Evolutionary conservation across 2,113 vertebrate species (phyloP), one percentile per base, ranked within the genome.

Genomic region (Fulmarus glacialis): DNA sequence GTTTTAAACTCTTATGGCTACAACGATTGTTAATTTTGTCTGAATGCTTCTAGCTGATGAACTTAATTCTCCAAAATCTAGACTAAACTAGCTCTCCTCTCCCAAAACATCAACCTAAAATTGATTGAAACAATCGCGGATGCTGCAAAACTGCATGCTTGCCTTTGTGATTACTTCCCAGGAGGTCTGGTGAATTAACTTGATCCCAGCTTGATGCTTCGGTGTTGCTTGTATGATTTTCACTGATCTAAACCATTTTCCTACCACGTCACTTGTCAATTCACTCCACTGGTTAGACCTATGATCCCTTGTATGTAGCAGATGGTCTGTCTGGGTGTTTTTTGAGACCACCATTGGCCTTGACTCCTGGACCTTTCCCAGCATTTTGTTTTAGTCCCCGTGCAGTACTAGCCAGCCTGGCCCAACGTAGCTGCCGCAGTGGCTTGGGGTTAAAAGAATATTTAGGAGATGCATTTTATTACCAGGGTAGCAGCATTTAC

Each of bases 401-500:
- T 66, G 53, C 38, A 56, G 66, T 47, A 48, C 20, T 20, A 64
- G 58, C 36, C 62, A 89, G 66, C 32, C 53, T 59, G 47, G 58
- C 40, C 83, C 52, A 59, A 34, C 7, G 40, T 14, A 60, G 27
- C 87, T 87, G 52, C 56, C 3, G 5, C 38, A 40, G 53, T 50
- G 55, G 30, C 20, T 40, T 40, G 27, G 15, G 34, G 34, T 50
- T 83, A 75, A 89, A 82, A 86, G 74, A 95, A 93, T 94, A 90
- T 89, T 97, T 92, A 89, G 85, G 77, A 94, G 71, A 77, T 53
- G 24, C 58, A 38, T 93, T 95, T 93, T 92, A 97, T 94, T 95
- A 84, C 92, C 91, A 78, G 63, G 87, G 94, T 92, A 96, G 95
- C 90, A 90, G 90, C 92, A 87, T 75, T 95, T 90, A 55, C 88